Evolutionary conservation across 1,140 invertebrate species (phyloP), one percentile per base, ranked within the genome.

Genomic region (Babylonia areolata): DNA sequence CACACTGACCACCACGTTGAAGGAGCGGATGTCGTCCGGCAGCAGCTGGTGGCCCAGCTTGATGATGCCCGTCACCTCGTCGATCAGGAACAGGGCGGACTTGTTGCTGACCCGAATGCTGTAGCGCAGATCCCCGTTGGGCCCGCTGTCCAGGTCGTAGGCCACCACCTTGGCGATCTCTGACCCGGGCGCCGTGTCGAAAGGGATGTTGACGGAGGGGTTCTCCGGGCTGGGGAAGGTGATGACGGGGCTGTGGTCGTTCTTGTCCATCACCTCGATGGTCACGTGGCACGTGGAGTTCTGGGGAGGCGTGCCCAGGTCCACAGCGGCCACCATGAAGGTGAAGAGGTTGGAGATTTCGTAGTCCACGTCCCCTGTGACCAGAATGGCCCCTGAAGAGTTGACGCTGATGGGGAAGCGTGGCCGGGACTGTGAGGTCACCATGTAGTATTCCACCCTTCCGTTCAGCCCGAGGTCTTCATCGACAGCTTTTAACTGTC

Each of bases 401-500:
- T 71, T 54, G 17, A 82, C 64, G 23, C 82, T 81, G 15, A 89
- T n/a, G 1, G 85, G 40, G 23, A 83, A 82, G 3, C 84, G 78
- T 17, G 86, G 84, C 23, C 81, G 40, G 20, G 69, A 64, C 2
- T 82, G 77, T n/a, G 69, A 78, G 35, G 95, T 97, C 42, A 86
- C 96, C 0, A 98, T 96, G 92, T 97, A 96, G 94, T 97, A 99
- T 2, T 96, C 95, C 11, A 99, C 95, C 92, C 98, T 97, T 89
- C 97, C 97, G 93, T 99, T 99, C 0, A 97, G 95, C 0, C 98
- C 98, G 40, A 98, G 95, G 95, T 99, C 99, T n/a, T 95, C 95
- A 94, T 99, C 99, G 0, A 96, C 96, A 0, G 98, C 99, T 83
- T 96, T 95, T 91, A 99, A 98, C 88, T 96, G 96, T 51, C 98